These are phyloP conservation scores for Magallana angulata DNA, from an alignment of 1,140 invertebrate species.

Conservation along the genomic window DNA sequence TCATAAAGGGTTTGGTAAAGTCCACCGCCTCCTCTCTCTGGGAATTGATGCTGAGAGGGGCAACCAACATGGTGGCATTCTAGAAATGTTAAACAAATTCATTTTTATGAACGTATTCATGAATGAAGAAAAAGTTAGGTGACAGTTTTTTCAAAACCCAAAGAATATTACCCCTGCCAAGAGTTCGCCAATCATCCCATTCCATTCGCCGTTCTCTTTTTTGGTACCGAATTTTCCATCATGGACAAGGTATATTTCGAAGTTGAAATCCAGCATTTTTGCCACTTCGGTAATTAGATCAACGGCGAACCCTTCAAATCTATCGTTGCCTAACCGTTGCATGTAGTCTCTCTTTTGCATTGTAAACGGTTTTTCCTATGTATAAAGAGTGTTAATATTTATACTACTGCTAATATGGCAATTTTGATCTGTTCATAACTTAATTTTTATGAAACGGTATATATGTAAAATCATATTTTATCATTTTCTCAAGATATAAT, in stretches of 20 bases:
- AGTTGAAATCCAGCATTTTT: slow-evolving; percentile 87
- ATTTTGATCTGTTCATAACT: background rate
- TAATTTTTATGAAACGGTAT: background rate
- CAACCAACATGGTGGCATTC: slow-evolving; percentile 78
- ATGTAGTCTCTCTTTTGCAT: slow-evolving; percentile 70
- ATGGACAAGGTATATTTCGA: slow-evolving; percentile 75
- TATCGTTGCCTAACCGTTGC: slow-evolving; percentile 66
- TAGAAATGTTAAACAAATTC: slow-evolving; percentile 56
- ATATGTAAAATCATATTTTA: background rate
- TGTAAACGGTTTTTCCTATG: slow-evolving; percentile 75
- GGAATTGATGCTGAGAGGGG: slow-evolving; percentile 76
- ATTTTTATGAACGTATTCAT: background rate
- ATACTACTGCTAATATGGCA: background rate
- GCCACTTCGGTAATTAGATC: slow-evolving; percentile 85
- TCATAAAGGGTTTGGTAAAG: slow-evolving; percentile 79
- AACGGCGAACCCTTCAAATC: slow-evolving; percentile 91
- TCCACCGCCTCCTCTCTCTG: slow-evolving; percentile 76
- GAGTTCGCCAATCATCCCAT: slow-evolving; percentile 97
- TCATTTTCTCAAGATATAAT: background rate
- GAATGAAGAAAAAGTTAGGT: background rate
- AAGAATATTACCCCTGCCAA: slow-evolving; percentile 89
- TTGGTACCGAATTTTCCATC: slow-evolving; percentile 76
- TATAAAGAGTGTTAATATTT: background rate
- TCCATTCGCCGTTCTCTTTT: slow-evolving; percentile 90
- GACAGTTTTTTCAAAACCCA: background rate